Evolutionary conservation across 2,888 invertebrate genomes (phyloP).

Genomic region (Drosophila setosimentum): DNA sequence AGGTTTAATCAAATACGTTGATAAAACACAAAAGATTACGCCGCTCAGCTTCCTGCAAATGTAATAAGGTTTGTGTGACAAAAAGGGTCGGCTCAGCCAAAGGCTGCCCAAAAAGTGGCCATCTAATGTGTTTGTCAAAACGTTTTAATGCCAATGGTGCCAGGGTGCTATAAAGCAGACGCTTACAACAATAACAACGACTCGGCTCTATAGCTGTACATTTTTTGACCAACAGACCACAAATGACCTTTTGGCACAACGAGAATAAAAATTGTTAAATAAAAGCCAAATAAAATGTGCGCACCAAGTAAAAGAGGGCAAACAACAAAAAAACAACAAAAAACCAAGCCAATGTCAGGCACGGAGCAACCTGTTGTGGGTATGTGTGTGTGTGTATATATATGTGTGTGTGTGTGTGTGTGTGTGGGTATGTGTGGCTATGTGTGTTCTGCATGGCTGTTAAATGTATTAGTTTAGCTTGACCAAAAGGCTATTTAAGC

Average conservation of each 20-base stretch:
- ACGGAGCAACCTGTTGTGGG: conserved; percentile 69
- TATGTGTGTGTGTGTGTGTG: not conserved
- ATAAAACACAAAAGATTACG: conserved; percentile 78
- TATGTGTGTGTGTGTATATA: not conserved
- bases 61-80: conserved; percentile 31
- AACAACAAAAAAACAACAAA: conserved; percentile 25
- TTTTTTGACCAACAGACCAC: conserved; percentile 59
- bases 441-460: conserved; percentile 25
- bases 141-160: conserved; percentile 69
- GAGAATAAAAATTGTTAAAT: conserved; percentile 76
- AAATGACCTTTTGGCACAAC: conserved; percentile 74
- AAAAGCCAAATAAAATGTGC: conserved; percentile 78
- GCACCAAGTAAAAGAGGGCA: conserved; percentile 41
- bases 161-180: conserved; percentile 71
- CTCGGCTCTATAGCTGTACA: conserved; percentile 4
- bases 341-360: conserved; percentile 42
- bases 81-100: conserved; percentile 44
- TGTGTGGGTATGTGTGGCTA: fast-evolving
- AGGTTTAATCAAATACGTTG: conserved; percentile 78
- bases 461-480: conserved; percentile 71
- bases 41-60: conserved; percentile 33
- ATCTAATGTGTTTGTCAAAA: conserved; percentile 78
- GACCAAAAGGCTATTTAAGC: conserved; percentile 71
- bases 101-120: conserved; percentile 37
- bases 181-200: conserved; percentile 27